phyloP scores from a whole-genome alignment of 2,797 vertebrate species.

The Podargus strigoides region DNA sequence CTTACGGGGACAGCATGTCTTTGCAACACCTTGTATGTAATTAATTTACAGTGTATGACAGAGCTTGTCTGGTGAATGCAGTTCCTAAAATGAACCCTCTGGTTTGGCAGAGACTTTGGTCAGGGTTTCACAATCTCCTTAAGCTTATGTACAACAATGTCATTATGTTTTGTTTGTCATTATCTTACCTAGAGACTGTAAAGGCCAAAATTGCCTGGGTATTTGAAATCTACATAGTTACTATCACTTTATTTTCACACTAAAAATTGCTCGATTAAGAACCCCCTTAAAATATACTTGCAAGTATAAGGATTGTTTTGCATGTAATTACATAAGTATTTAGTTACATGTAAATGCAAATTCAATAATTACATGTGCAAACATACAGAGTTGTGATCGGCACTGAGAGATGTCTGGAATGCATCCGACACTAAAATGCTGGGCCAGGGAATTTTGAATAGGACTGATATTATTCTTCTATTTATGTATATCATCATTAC shows the following conservation, averaged over 20 bases:
- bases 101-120: accelerated
- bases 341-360: background rate
- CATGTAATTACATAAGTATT: background rate
- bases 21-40: background rate
- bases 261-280: background rate
- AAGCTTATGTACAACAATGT: accelerated
- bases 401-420: background rate
- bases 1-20: background rate
- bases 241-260: background rate
- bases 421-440: background rate
- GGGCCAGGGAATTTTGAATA: background rate
- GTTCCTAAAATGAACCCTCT: background rate
- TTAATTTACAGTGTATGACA: background rate
- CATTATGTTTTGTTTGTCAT: background rate
- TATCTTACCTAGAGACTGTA: background rate
- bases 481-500: background rate
- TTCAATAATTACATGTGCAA: background rate
- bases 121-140: background rate
- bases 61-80: background rate
- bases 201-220: background rate
- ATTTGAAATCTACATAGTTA: background rate
- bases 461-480: background rate
- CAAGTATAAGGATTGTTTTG: background rate
- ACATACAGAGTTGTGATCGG: background rate
- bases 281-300: background rate